phyloP scores from a whole-genome alignment of 2,797 vertebrate species.

The Peromyscus melanophrys region DNA sequence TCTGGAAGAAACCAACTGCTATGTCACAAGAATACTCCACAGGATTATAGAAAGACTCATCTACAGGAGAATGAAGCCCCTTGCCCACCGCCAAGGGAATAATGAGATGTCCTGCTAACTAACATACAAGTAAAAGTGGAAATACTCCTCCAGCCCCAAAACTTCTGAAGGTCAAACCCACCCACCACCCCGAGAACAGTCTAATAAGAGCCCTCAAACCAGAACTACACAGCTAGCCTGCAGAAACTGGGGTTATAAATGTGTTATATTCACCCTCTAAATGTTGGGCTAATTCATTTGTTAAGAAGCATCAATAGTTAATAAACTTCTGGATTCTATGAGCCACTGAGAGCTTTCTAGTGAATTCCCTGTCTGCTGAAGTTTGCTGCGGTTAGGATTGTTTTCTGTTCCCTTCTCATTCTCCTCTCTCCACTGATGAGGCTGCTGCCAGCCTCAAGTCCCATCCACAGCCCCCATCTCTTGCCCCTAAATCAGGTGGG shows the following conservation, averaged over 20 bases:
- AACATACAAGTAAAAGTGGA: background rate
- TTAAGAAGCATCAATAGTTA: background rate
- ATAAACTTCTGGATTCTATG: background rate
- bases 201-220: background rate
- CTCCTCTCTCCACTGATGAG: background rate
- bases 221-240: background rate
- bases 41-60: background rate
- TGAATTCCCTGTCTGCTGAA: background rate
- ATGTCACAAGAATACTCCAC: background rate
- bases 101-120: background rate
- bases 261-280: background rate
- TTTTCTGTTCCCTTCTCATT: background rate
- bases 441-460: too few relatives aligned
- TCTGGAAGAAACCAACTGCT: background rate
- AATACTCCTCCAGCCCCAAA: background rate
- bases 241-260: conserved; percentile 2
- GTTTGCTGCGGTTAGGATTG: background rate
- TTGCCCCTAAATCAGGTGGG: background rate
- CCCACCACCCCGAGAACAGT: background rate
- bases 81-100: background rate
- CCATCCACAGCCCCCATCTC: background rate
- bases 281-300: background rate
- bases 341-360: background rate
- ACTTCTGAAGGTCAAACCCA: background rate
- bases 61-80: background rate